Conservation (phyloP, 2,113 vertebrate species). For the Rissa tridactyla region DNA sequence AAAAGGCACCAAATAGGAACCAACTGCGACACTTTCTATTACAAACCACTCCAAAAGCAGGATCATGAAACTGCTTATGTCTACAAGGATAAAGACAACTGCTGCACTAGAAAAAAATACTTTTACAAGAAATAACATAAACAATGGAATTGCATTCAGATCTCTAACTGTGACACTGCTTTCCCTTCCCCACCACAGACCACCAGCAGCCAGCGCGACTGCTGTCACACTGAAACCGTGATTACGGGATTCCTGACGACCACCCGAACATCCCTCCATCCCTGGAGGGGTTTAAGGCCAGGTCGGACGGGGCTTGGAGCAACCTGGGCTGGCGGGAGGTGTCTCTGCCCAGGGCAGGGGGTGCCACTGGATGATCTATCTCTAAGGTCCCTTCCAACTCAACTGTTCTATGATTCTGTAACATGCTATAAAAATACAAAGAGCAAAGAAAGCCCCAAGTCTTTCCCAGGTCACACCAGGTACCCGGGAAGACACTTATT, state of each 20-base stretch:
- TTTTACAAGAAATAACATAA: not conserved
- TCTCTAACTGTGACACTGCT: not conserved
- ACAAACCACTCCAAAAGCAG: not conserved
- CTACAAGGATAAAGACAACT: not conserved
- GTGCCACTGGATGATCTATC: not conserved
- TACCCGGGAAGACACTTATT: rapidly evolving
- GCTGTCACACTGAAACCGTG: not conserved
- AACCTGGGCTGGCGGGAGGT: not conserved
- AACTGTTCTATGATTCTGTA: not conserved
- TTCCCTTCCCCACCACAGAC: not conserved
- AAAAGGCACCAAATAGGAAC: not conserved
- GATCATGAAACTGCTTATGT: rapidly evolving
- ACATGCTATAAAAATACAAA: rapidly evolving
- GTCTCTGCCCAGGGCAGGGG: not conserved
- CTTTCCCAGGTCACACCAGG: not conserved
- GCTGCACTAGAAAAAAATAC: not conserved
- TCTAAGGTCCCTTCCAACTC: not conserved
- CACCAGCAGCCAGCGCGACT: not conserved
- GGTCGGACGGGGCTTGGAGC: not conserved
- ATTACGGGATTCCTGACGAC: not conserved
- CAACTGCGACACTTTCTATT: rapidly evolving
- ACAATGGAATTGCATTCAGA: too few relatives aligned
- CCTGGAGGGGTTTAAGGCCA: not conserved
- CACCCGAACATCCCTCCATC: not conserved
- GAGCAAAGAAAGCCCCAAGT: not conserved